Conservation (phyloP, 2,888 invertebrate species). For the Holacanthella duospinosa region DNA sequence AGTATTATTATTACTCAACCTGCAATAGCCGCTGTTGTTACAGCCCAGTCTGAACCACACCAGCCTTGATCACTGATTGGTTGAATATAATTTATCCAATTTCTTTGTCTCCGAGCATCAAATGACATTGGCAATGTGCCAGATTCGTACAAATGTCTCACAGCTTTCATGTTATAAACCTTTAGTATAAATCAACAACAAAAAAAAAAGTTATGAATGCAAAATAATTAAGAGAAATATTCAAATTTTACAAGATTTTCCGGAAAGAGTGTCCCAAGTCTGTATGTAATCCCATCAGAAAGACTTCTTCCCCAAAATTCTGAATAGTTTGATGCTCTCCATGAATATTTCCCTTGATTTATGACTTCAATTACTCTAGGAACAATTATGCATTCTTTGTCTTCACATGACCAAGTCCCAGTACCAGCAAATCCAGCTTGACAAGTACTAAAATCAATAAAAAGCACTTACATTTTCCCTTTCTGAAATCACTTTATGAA, state of each 20-base stretch:
- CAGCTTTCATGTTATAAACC: conserved; percentile 38
- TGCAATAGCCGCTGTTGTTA: conserved; percentile 66
- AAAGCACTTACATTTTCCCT: background rate
- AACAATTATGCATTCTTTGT: conserved; percentile 64
- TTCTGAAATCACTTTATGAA: background rate
- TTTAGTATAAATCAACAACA: conserved; percentile 10
- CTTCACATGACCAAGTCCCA: conserved; percentile 53
- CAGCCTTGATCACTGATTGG: conserved; percentile 52
- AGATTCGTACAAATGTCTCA: conserved; percentile 48
- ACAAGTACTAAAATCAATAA: conserved; percentile 43
- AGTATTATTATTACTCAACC: no score
- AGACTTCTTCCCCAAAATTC: conserved; percentile 74
- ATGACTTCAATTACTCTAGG: conserved; percentile 57
- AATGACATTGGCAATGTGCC: conserved; percentile 57
- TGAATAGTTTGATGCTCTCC: conserved; percentile 71
- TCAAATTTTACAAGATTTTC: conserved; percentile 44
- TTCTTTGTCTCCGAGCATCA: conserved; percentile 56
- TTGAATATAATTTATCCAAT: conserved; percentile 65
- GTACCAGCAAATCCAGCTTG: conserved; percentile 38
- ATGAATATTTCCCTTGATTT: conserved; percentile 52
- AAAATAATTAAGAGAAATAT: background rate
- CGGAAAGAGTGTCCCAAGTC: conserved; percentile 58
- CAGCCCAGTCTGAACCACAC: conserved; percentile 88
- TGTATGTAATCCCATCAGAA: conserved; percentile 63
- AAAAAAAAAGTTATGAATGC: background rate